Evolutionary conservation across 2,888 invertebrate genomes (phyloP).

Genomic region (Sphinx pinastri): DNA sequence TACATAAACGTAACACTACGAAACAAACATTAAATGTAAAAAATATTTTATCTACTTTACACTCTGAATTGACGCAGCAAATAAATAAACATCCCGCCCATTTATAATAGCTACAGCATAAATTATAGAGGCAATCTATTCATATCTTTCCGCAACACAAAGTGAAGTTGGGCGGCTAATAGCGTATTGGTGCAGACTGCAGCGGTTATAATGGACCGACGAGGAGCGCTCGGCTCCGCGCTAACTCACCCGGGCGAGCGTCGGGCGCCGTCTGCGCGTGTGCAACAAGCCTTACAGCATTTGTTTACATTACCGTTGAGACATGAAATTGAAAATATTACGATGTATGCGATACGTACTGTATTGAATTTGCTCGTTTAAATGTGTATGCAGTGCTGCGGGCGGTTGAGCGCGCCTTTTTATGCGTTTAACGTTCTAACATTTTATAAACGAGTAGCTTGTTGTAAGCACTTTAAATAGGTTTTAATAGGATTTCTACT

Average conservation of each 20-base stretch:
- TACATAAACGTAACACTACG: too few species aligned
- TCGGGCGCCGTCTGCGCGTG: slow-evolving; percentile 9
- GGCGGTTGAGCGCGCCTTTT: neutral
- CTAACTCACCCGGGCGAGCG: slow-evolving; percentile 1
- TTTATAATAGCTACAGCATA: neutral
- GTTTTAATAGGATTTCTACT: too few species aligned
- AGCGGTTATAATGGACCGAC: neutral
- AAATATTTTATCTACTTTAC: too few species aligned
- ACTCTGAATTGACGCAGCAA: too few species aligned
- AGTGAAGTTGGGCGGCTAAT: slow-evolving; percentile 8
- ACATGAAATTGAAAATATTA: slow-evolving; percentile 22
- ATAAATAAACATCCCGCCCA: too few species aligned
- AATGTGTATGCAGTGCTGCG: neutral
- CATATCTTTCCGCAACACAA: neutral
- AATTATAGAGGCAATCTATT: neutral
- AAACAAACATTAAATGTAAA: too few species aligned
- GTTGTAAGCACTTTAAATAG: too few species aligned
- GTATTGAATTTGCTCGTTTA: slow-evolving; percentile 16
- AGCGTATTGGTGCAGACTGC: slow-evolving; percentile 1
- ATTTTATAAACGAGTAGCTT: too few species aligned
- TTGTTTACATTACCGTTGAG: slow-evolving; percentile 22
- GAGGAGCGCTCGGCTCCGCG: neutral
- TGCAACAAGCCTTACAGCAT: slow-evolving; percentile 16
- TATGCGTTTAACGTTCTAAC: neutral
- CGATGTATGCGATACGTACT: slow-evolving; percentile 1